Evolutionary conservation across 2,113 vertebrate species (phyloP).

Genomic region (Planiliza haematocheilus): DNA sequence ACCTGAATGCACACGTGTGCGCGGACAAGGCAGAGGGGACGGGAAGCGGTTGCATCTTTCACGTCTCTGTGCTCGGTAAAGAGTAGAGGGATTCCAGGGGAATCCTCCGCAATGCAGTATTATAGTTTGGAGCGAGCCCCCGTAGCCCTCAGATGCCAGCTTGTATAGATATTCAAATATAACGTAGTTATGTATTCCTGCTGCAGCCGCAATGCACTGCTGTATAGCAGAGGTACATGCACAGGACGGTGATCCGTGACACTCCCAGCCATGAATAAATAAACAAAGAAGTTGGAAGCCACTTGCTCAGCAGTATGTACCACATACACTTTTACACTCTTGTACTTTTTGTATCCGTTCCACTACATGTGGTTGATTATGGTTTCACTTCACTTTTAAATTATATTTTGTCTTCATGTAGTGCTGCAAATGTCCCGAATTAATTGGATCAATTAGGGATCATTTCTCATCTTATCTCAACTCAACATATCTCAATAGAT

Average conservation of each 20-base stretch:
- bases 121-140: constrained; percentile 40
- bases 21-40: constrained; percentile 12
- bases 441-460: too few relatives aligned
- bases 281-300: neutral
- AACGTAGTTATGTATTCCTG: constrained; percentile 27
- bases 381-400: too few relatives aligned
- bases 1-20: neutral
- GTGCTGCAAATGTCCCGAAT: too few relatives aligned
- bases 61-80: constrained; percentile 29
- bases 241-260: neutral
- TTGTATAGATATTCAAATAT: constrained; percentile 45
- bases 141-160: constrained; percentile 36
- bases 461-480: too few relatives aligned
- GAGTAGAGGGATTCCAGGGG: constrained; percentile 59
- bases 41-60: constrained; percentile 51
- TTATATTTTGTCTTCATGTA: too few relatives aligned
- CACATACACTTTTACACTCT: neutral
- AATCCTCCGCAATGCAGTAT: constrained; percentile 75
- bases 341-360: neutral
- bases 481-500: too few relatives aligned
- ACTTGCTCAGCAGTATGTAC: constrained; percentile 1
- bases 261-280: neutral
- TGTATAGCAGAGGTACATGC: constrained; percentile 4
- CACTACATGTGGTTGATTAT: constrained; percentile 4
- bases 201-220: constrained; percentile 28